Evolutionary conservation across 2,797 vertebrate species (phyloP).

Genomic region (Lagorchestes hirsutus): DNA sequence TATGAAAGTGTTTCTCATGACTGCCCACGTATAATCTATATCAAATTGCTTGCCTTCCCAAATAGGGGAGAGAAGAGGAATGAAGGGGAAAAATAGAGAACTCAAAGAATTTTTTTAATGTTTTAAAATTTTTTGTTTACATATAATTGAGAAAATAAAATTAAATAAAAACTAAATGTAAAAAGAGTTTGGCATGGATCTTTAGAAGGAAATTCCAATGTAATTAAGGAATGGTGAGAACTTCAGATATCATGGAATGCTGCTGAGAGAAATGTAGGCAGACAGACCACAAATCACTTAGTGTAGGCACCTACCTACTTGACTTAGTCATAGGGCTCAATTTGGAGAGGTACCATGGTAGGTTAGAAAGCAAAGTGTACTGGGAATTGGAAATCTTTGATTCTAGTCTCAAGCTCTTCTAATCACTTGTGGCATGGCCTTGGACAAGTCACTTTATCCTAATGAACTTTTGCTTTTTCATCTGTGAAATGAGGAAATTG

Average conservation of each 20-base stretch:
- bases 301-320: not conserved
- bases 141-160: not conserved
- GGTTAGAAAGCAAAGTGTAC: not conserved
- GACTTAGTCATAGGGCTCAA: not conserved
- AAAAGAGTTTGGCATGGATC: not conserved
- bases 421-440: constrained; percentile 5
- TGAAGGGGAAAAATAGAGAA: not conserved
- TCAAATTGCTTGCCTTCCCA: not conserved
- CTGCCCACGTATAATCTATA: not conserved
- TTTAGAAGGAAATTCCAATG: not conserved
- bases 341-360: not conserved
- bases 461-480: not conserved
- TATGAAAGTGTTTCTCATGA: not conserved
- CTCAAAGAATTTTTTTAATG: not conserved
- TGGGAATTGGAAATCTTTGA: not conserved
- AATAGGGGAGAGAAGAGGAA: not conserved
- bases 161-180: not conserved
- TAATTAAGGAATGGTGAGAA: not conserved
- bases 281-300: not conserved
- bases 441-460: not conserved
- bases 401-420: not conserved
- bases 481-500: constrained; percentile 16
- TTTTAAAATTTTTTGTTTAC: not conserved
- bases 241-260: not conserved
- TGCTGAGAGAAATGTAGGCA: not conserved